Percentiles rank a stretch among this genome's conserved stretches.
phyloP scores from a whole-genome alignment of 2,888 invertebrate genomes.

The Lamproptera curius region DNA sequence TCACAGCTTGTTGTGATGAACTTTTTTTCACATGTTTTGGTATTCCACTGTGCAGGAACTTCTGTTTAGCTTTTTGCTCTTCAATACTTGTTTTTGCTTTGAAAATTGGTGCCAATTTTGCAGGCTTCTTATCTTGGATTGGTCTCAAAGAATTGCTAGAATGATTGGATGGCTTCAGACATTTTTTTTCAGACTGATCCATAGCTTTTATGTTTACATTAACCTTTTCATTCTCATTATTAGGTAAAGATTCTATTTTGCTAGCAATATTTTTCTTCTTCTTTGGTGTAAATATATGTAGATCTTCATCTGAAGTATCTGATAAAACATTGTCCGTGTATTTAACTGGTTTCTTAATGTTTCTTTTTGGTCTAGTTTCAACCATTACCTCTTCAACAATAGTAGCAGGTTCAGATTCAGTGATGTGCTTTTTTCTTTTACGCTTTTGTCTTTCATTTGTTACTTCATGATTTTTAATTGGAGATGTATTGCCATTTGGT shows the following conservation, averaged over 20 bases:
- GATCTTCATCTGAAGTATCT: conserved; percentile 64
- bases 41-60: conserved; percentile 85
- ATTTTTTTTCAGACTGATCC: background rate
- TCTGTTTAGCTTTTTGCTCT: conserved; percentile 80
- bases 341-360: conserved; percentile 56
- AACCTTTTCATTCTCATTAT: background rate
- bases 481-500: too few species aligned
- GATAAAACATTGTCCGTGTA: conserved; percentile 48
- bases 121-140: conserved; percentile 27
- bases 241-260: background rate
- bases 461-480: conserved; percentile 4
- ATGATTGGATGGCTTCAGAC: conserved; percentile 4
- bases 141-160: background rate
- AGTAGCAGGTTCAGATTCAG: conserved; percentile 11
- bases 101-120: conserved; percentile 86
- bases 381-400: too few species aligned
- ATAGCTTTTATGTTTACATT: background rate
- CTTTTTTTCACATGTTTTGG: conserved; percentile 80
- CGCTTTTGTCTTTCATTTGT: conserved; percentile 32
- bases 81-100: conserved; percentile 74
- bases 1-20: conserved; percentile 63
- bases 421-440: conserved; percentile 27
- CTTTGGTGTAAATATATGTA: conserved; percentile 64
- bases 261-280: conserved; percentile 44
- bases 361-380: conserved; percentile 53